These are phyloP conservation scores for Gouania willdenowi DNA, from an alignment of 2,797 vertebrate species.

Conservation along the genomic window DNA sequence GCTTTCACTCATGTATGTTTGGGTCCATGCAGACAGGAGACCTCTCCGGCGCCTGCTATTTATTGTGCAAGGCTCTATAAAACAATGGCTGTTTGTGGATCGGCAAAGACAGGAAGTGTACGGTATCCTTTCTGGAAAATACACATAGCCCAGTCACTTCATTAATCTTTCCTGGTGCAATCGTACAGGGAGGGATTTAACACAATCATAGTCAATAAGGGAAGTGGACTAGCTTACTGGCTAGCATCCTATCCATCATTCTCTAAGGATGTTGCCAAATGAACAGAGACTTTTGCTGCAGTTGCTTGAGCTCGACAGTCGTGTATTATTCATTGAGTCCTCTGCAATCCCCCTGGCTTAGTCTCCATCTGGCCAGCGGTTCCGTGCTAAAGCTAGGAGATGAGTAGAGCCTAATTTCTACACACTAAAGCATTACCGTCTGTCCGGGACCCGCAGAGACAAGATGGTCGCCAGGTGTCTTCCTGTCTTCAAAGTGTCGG, in stretches of 20 bases:
- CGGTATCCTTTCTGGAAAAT: constrained; percentile 57
- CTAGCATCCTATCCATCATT: constrained; percentile 40
- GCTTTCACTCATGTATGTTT: too few relatives aligned
- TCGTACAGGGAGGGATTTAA: constrained; percentile 36
- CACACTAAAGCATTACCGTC: constrained; percentile 65
- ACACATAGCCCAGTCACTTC: constrained; percentile 46
- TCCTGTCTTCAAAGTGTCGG: constrained; percentile 74
- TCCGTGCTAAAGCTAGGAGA: constrained; percentile 55
- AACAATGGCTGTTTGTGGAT: constrained; percentile 64
- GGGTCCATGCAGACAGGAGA: constrained; percentile 24
- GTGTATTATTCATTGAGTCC: constrained; percentile 42
- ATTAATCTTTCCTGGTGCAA: constrained; percentile 34
- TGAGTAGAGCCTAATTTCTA: constrained; percentile 61
- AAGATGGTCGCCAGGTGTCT: constrained; percentile 78
- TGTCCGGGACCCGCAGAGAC: constrained; percentile 62
- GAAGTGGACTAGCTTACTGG: constrained; percentile 44
- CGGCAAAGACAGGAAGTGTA: constrained; percentile 45
- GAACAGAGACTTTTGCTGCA: constrained; percentile 5
- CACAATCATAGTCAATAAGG: constrained; percentile 56
- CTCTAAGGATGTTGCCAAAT: constrained; percentile 30
- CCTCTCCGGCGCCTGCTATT: constrained; percentile 43
- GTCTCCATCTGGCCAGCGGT: constrained; percentile 59
- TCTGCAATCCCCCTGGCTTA: constrained; percentile 40
- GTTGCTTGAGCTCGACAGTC: constrained; percentile 17
- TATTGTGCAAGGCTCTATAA: constrained; percentile 39